These are phyloP conservation scores for Mormyrus hasselquistii DNA, from an alignment of 2,797 vertebrate genomes.

Conservation along the genomic window DNA sequence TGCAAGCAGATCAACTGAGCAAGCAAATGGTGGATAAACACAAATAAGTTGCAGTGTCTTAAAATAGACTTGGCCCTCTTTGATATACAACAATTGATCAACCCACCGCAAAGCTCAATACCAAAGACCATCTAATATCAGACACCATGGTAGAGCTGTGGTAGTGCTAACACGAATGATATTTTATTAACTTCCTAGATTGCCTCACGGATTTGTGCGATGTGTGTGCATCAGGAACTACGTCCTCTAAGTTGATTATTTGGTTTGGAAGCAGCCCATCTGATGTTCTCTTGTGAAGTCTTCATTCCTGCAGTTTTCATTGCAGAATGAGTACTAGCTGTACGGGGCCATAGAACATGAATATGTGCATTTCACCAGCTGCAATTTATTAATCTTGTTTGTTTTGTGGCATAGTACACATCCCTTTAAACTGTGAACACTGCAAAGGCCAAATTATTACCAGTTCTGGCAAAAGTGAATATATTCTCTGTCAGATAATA, in stretches of 20 bases:
- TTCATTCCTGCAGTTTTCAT: neutral
- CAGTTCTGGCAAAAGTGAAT: neutral
- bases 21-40: neutral
- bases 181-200: neutral
- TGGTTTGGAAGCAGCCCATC: neutral
- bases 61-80: neutral
- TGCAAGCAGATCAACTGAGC: neutral
- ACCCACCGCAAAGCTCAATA: neutral
- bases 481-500: neutral
- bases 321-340: neutral
- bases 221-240: neutral
- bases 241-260: neutral
- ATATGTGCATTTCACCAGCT: neutral
- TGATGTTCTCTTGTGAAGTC: neutral
- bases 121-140: neutral
- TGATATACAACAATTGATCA: neutral
- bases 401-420: neutral
- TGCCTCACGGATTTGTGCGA: neutral
- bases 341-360: neutral
- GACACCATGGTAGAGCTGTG: neutral
- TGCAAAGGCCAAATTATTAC: neutral
- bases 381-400: neutral
- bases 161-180: neutral
- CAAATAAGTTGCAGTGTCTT: conserved; percentile 10
- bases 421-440: neutral